Percentiles rank a stretch among this genome's conserved stretches.
phyloP scores from a whole-genome alignment of 2,113 vertebrate species.

The Lota lota region DNA sequence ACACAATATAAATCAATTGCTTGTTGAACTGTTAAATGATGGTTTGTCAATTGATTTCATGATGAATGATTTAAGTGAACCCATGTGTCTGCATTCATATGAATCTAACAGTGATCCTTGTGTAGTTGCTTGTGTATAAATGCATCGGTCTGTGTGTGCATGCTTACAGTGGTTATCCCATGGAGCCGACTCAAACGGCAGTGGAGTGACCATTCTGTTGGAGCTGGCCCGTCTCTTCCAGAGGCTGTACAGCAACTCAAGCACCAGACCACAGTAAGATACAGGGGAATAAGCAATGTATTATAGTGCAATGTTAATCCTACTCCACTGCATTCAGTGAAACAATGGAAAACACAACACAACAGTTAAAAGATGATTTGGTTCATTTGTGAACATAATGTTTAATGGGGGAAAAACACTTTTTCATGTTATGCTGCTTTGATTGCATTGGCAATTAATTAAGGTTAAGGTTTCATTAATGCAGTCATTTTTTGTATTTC shows the following conservation, averaged over 20 bases:
- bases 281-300: too few species aligned
- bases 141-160: background rate
- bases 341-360: too few species aligned
- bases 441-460: background rate
- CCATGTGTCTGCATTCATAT: too few species aligned
- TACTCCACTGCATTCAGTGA: too few species aligned
- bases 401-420: too few species aligned
- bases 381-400: too few species aligned
- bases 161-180: constrained; percentile 70
- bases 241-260: constrained; percentile 62
- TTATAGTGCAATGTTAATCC: too few species aligned
- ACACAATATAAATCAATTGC: too few species aligned
- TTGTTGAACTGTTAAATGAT: too few species aligned
- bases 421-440: background rate
- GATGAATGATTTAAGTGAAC: too few species aligned
- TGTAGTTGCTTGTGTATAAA: background rate
- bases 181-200: constrained; percentile 78
- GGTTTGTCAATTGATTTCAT: too few species aligned
- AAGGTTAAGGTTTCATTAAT: background rate
- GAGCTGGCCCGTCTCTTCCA: constrained; percentile 76
- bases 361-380: too few species aligned
- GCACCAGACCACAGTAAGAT: constrained; percentile 69
- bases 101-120: background rate
- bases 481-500: constrained; percentile 8
- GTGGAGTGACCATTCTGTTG: constrained; percentile 71